Evolutionary conservation across 1,140 invertebrate species (phyloP).

Genomic region (Drosophila jambulina): DNA sequence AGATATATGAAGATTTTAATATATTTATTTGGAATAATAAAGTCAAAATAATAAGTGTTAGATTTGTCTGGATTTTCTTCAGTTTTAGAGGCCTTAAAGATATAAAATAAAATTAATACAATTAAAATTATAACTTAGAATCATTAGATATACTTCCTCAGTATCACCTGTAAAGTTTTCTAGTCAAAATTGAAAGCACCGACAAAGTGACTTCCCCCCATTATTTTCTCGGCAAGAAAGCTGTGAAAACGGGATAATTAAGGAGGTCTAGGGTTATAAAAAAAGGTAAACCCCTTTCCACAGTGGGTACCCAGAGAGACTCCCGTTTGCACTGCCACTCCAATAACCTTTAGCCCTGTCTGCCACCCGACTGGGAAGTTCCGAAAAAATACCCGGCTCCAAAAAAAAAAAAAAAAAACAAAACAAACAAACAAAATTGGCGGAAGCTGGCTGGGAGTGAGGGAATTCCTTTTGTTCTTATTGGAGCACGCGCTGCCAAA

Average conservation of each 20-base stretch:
- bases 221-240: background rate
- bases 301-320: background rate
- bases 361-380: slow-evolving; percentile 19
- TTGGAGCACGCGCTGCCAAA: slow-evolving; percentile 78
- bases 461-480: slow-evolving; percentile 79
- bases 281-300: slow-evolving; percentile 13
- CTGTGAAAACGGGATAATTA: slow-evolving; percentile 6
- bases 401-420: slow-evolving; percentile 10
- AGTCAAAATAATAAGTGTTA: no score
- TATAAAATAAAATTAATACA: background rate
- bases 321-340: background rate
- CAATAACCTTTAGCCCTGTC: slow-evolving; percentile 26
- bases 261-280: slow-evolving; percentile 4
- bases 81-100: background rate
- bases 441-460: slow-evolving; percentile 34
- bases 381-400: slow-evolving; percentile 11
- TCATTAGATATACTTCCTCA: background rate
- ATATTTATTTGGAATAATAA: no score
- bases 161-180: background rate
- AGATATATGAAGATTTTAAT: no score
- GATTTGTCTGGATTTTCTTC: background rate
- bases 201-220: background rate
- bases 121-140: no score
- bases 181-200: background rate
- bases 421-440: slow-evolving; percentile 43